These are phyloP conservation scores for Drosophila chauvacae DNA, from an alignment of 1,140 invertebrate genomes.

Conservation along the genomic window DNA sequence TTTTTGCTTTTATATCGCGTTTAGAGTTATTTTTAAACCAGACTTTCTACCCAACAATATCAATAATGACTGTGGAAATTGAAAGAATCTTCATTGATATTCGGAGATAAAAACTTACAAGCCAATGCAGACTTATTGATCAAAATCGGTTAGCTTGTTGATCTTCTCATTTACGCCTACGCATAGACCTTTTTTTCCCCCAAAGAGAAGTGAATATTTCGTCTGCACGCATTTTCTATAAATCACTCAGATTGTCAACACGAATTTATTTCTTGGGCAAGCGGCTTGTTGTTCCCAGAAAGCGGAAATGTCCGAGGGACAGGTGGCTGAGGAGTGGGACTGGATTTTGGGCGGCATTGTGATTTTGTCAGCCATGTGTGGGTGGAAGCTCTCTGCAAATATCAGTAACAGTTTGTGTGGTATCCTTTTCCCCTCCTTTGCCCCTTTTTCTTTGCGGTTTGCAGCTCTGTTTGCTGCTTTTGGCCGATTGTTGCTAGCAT, in stretches of 20 bases:
- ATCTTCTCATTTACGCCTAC: conserved; percentile 27
- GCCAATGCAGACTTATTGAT: conserved; percentile 1
- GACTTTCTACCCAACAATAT: neutral
- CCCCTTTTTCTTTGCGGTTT: conserved; percentile 51
- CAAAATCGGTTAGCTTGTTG: conserved; percentile 36
- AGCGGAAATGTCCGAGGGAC: conserved; percentile 62
- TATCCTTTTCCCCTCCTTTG: conserved; percentile 13
- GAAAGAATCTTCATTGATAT: neutral
- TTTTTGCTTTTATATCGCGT: neutral
- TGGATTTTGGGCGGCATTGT: conserved; percentile 33
- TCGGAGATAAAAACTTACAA: neutral
- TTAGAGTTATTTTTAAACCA: conserved; percentile 1
- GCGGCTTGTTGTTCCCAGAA: conserved; percentile 54
- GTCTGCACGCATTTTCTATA: conserved; percentile 74
- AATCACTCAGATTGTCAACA: conserved; percentile 79
- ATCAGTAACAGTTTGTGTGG: conserved; percentile 44
- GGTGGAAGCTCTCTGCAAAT: conserved; percentile 10
- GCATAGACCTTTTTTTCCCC: conserved; percentile 2
- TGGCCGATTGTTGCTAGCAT: conserved; percentile 48
- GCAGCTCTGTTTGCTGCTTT: conserved; percentile 53
- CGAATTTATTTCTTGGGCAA: conserved; percentile 62
- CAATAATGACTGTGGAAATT: conserved; percentile 19
- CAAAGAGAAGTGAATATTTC: conserved; percentile 40
- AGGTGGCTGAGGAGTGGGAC: neutral
- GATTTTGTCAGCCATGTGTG: conserved; percentile 58